These are phyloP conservation scores for Callimorpha dominula DNA, from an alignment of 2,888 invertebrate species.

Conservation along the genomic window DNA sequence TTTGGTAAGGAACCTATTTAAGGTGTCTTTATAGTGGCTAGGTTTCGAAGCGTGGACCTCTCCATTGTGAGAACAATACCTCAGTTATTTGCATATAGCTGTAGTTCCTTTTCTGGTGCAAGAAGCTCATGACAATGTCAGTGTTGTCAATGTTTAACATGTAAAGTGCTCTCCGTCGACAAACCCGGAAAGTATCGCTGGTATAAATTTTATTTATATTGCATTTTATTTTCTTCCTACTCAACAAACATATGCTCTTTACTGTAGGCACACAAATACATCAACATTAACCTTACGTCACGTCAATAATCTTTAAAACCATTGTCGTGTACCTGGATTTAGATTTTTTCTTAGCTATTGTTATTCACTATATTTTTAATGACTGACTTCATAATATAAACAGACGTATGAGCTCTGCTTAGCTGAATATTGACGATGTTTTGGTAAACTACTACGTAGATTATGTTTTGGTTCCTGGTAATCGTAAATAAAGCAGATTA, in stretches of 20 bases:
- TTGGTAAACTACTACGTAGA: neutral
- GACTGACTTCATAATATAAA: neutral
- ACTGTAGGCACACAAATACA: too few relatives aligned
- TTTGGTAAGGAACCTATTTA: neutral
- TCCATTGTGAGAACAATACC: neutral
- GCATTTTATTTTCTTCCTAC: too few relatives aligned
- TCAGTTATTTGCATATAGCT: neutral
- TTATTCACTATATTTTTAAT: neutral
- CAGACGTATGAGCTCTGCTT: neutral
- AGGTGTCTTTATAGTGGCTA: neutral
- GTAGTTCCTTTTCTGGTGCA: neutral
- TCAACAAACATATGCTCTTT: too few relatives aligned
- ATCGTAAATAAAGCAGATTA: constrained; percentile 31
- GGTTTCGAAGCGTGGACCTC: neutral
- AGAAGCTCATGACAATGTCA: neutral
- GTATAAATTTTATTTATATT: neutral
- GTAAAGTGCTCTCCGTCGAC: neutral
- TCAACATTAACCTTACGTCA: too few relatives aligned
- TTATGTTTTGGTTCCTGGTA: constrained; percentile 10
- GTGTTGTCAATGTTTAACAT: neutral
- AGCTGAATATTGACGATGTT: constrained; percentile 2
- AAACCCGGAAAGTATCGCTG: neutral
- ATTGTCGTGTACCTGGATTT: neutral
- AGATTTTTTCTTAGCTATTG: neutral
- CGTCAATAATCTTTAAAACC: neutral